Percentiles rank a stretch among this genome's conserved stretches.
Conservation (phyloP, 2,888 invertebrate species). For the Temnothorax unifasciatus region DNA sequence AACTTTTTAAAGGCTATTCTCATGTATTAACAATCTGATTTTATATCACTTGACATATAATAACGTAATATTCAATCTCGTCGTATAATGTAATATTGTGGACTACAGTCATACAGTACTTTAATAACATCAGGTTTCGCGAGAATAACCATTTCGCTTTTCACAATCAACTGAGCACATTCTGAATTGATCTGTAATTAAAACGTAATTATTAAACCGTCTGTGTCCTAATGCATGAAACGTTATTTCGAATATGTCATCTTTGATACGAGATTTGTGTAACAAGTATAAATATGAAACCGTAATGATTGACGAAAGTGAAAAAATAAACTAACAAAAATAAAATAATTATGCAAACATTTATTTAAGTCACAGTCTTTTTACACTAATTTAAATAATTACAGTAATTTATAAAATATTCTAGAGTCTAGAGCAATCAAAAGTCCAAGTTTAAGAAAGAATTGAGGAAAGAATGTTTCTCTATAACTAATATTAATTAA, state of each 20-base stretch:
- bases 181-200: conserved; percentile 7
- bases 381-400: conserved; percentile 15
- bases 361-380: not conserved
- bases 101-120: not conserved
- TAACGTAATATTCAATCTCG: not conserved
- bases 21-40: not conserved
- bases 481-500: conserved; percentile 21
- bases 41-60: not conserved
- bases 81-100: conserved; percentile 8
- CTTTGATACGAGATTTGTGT: not conserved
- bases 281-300: not conserved
- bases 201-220: conserved; percentile 11
- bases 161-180: not conserved
- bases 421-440: not conserved
- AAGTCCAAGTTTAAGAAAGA: not conserved
- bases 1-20: not conserved
- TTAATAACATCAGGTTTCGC: not conserved
- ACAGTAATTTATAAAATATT: not conserved
- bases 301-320: not conserved
- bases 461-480: not conserved
- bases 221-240: not conserved
- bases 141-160: not conserved
- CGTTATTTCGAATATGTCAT: not conserved
- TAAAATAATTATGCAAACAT: conserved; percentile 4
- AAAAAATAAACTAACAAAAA: not conserved